Evolutionary conservation across 2,797 vertebrate genomes (phyloP), one percentile per base, ranked within the genome.

Genomic region (Molossus molossus): DNA sequence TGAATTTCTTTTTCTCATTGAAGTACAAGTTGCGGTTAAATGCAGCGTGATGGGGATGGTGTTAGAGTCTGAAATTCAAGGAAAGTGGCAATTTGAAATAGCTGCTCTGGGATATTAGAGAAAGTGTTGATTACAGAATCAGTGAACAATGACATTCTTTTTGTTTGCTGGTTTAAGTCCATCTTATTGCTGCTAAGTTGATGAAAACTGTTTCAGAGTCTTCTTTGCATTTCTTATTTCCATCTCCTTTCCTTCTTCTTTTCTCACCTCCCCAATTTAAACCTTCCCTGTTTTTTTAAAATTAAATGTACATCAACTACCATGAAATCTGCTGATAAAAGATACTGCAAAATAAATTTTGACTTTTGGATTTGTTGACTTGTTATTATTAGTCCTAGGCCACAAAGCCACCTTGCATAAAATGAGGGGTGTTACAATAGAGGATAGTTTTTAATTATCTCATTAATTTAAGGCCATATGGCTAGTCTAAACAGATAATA

Each of bases 371-470:
- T 92, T 87, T 77, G 17, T 83, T 95, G n/a, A 1, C 23, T 82
- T 87, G 53, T 69, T 94, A 69, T 65, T 96, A 33, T 82, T 85
- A 64, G 79, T 57, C 72, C 64, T 73, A 83, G 29, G 9, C 58
- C 27, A 86, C 69, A 88, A 62, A 77, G 1, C 50, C 58, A 9
- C 83, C 37, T 80, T 79, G 48, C 55, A 55, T 86, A 37, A 91
- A 86, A 81, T 72, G 60, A 87, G 8, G 18, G 75, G 27, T 25
- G 1, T 73, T 91, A 27, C 37, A 69, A 9, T 29, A 25, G 18
- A 93, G 48, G 40, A 83, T 75, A 25, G 48, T 76, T 93, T 94
- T 83, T 45, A 70, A 79, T 94, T 87, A 92, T 85, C 37, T 94
- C 75, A 58, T 79, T 87, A 79, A 73, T 67, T 91, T 81, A 80